phyloP scores from a whole-genome alignment of 2,113 vertebrate genomes.

The Herpailurus yagouaroundi region DNA sequence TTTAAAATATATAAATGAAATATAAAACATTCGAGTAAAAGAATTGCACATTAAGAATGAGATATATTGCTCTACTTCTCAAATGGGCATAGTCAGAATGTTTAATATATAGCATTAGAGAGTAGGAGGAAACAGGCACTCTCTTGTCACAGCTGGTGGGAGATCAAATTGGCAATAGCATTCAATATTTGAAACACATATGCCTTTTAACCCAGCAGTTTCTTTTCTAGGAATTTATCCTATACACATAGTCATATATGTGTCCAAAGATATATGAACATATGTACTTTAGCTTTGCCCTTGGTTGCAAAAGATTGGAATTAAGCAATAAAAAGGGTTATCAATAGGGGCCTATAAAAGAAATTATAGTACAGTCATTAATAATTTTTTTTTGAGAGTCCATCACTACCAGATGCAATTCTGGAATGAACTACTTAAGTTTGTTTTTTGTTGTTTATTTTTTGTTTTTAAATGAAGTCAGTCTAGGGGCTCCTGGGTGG shows the following conservation, averaged over 20 bases:
- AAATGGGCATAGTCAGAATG: background rate
- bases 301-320: background rate
- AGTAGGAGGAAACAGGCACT: background rate
- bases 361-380: background rate
- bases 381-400: background rate
- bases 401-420: background rate
- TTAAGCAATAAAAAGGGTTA: background rate
- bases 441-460: background rate
- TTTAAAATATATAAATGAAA: background rate
- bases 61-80: background rate
- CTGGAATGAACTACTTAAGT: background rate
- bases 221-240: background rate
- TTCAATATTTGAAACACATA: background rate
- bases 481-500: too few species aligned
- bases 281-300: background rate
- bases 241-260: background rate
- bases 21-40: background rate
- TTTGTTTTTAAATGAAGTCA: too few species aligned
- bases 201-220: background rate
- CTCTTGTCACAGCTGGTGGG: background rate
- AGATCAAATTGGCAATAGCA: background rate
- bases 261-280: background rate
- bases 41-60: background rate
- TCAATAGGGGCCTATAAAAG: background rate
- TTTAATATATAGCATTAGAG: background rate